Percentiles rank a stretch among this genome's conserved stretches.
These are phyloP conservation scores for Centropristis striata DNA, from an alignment of 2,113 vertebrate species.

Conservation along the genomic window DNA sequence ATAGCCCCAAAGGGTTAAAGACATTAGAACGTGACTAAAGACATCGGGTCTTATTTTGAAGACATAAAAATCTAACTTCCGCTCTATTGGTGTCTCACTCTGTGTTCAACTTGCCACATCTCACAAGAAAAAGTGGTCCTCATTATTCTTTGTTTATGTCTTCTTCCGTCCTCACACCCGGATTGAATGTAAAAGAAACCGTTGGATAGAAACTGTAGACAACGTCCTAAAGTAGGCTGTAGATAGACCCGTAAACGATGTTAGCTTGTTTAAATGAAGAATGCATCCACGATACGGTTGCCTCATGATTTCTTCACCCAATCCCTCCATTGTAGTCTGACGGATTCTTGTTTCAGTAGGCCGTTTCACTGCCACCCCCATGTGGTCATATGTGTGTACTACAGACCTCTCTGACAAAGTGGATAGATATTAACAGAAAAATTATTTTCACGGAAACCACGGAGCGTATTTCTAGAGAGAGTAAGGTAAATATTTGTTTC, in stretches of 20 bases:
- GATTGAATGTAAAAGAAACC: background rate
- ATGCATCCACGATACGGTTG: background rate
- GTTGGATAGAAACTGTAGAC: background rate
- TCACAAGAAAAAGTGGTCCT: slow-evolving; percentile 17
- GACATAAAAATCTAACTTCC: slow-evolving; percentile 1
- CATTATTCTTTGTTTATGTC: slow-evolving; percentile 10
- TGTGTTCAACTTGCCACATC: background rate
- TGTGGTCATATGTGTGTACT: slow-evolving; percentile 21
- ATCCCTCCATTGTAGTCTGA: background rate
- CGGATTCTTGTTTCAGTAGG: background rate
- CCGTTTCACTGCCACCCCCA: background rate
- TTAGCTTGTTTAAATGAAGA: background rate
- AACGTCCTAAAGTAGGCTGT: background rate
- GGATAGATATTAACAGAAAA: no score
- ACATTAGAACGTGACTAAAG: background rate
- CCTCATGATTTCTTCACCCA: background rate
- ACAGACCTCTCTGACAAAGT: background rate
- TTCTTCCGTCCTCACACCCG: no score
- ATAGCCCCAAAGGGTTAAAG: no score
- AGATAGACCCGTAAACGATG: fast-evolving
- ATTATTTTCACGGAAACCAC: background rate
- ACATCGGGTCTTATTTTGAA: slow-evolving; percentile 47
- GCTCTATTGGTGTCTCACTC: background rate
- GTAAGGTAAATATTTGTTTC: no score
- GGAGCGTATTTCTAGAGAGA: fast-evolving